Conservation (phyloP, 2,888 invertebrate genomes). For the Drosophila lacicola region DNA sequence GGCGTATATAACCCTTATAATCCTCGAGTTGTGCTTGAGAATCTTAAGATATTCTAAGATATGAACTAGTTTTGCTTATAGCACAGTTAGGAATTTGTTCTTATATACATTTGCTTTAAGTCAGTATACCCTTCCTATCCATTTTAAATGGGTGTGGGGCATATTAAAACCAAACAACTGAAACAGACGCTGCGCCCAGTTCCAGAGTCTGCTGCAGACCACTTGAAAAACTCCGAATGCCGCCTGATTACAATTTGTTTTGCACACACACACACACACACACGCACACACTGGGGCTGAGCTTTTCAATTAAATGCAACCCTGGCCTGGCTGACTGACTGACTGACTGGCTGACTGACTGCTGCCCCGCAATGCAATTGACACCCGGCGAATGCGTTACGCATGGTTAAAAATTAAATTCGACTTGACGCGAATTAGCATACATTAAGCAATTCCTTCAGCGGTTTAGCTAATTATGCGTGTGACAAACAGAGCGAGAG, state of each 20-base stretch:
- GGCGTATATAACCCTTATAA: no score
- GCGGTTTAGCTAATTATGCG: constrained; percentile 6
- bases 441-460: constrained; percentile 1
- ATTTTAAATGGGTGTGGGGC: no score
- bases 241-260: constrained; percentile 24
- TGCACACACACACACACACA: neutral
- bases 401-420: constrained; percentile 12
- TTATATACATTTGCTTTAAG: no score
- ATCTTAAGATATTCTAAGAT: no score
- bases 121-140: no score
- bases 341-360: neutral
- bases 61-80: no score
- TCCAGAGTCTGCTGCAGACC: constrained; percentile 2
- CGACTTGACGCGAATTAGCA: constrained; percentile 12
- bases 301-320: constrained; percentile 48
- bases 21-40: no score
- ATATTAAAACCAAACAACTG: neutral
- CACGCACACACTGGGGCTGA: neutral
- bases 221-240: constrained; percentile 31
- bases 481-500: neutral
- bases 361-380: constrained; percentile 28
- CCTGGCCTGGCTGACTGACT: constrained; percentile 6
- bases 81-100: no score
- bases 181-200: constrained; percentile 10
- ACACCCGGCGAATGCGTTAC: constrained; percentile 26